Percentiles rank a stretch among this genome's conserved stretches.
Evolutionary conservation across 2,797 vertebrate species (phyloP).

Genomic region (Adrianichthys oophorus): DNA sequence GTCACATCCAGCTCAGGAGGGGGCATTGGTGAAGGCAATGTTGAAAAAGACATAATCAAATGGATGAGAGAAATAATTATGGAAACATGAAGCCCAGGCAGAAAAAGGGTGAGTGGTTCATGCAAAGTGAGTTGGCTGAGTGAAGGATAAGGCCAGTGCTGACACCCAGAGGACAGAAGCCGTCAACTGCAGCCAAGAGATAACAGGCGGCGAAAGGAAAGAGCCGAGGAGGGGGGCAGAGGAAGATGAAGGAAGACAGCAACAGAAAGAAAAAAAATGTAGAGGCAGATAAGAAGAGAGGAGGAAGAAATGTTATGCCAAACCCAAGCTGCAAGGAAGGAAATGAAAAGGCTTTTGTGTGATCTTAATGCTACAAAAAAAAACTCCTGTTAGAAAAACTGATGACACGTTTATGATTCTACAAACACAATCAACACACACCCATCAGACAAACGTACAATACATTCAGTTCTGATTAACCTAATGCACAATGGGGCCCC

Average conservation of each 20-base stretch:
- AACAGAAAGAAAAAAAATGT: constrained; percentile 42
- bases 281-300: constrained; percentile 41
- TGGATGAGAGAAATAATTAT: constrained; percentile 31
- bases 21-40: not conserved
- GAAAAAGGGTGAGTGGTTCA: constrained; percentile 38
- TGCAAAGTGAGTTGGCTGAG: constrained; percentile 45
- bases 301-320: constrained; percentile 18
- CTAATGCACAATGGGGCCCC: too few species aligned
- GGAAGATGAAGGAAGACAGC: constrained; percentile 40
- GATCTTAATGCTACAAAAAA: not conserved
- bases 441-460: too few species aligned
- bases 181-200: constrained; percentile 75
- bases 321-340: constrained; percentile 13
- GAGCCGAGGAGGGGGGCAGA: not conserved
- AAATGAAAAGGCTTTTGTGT: constrained; percentile 2
- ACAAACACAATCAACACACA: too few species aligned
- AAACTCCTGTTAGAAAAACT: not conserved
- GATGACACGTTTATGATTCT: too few species aligned
- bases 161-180: constrained; percentile 83
- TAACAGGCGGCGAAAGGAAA: constrained; percentile 52
- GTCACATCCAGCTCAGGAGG: constrained; percentile 13
- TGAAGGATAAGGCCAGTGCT: constrained; percentile 79
- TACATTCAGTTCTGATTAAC: too few species aligned
- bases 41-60: constrained; percentile 36
- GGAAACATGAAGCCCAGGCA: constrained; percentile 54